These are phyloP conservation scores for Urophycis tenuis DNA, from an alignment of 2,797 vertebrate genomes.

Conservation along the genomic window DNA sequence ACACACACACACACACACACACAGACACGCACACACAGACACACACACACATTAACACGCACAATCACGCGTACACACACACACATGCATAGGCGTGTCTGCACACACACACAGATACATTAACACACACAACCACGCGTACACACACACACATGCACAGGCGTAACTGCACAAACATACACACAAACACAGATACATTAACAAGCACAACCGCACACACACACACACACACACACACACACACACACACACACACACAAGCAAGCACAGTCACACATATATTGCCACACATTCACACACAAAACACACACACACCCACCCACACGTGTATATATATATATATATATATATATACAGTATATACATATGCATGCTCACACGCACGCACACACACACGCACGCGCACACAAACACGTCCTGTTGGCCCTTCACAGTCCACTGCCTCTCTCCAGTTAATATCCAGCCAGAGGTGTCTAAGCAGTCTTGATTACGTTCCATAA, in stretches of 20 bases:
- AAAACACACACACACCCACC: neutral
- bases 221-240: neutral
- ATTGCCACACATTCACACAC: neutral
- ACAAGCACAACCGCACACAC: neutral
- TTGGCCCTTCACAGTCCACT: constrained; percentile 63
- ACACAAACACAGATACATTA: neutral
- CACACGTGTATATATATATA: neutral
- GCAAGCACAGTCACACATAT: neutral
- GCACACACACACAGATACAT: neutral
- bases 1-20: neutral
- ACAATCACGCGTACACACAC: neutral
- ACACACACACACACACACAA: neutral
- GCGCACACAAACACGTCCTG: neutral
- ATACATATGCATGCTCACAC: neutral
- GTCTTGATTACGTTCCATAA: constrained; percentile 62
- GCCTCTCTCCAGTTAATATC: constrained; percentile 60
- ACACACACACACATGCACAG: neutral
- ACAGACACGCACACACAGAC: neutral
- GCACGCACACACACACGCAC: neutral
- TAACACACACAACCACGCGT: neutral
- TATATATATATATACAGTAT: neutral
- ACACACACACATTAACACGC: neutral
- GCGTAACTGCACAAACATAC: no score
- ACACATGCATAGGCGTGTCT: no score
- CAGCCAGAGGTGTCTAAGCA: constrained; percentile 46